phyloP scores from a whole-genome alignment of 2,888 invertebrate genomes.

The Rotaria socialis region DNA sequence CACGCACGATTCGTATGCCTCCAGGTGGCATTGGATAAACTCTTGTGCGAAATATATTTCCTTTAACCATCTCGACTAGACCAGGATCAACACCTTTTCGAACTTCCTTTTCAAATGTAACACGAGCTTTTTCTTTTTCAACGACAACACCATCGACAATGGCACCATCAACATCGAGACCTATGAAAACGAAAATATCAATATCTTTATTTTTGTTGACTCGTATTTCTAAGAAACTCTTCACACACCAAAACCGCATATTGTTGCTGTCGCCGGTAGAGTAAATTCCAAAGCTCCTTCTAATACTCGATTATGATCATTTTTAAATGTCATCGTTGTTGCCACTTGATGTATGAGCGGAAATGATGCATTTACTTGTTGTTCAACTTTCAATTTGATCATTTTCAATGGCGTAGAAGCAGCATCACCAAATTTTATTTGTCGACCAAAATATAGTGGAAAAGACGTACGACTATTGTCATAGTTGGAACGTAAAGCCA shows the following conservation, averaged over 20 bases:
- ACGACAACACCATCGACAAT: neutral
- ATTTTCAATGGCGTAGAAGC: too few species aligned
- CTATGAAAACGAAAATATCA: too few species aligned
- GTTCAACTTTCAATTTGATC: too few species aligned
- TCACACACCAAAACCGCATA: neutral
- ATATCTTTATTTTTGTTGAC: too few species aligned
- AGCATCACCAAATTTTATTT: too few species aligned
- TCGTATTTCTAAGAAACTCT: too few species aligned
- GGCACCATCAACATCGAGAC: neutral
- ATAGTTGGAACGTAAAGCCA: too few species aligned
- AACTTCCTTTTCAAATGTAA: constrained; percentile 33
- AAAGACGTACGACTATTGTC: too few species aligned
- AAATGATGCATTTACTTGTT: too few species aligned
- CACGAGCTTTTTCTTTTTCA: constrained; percentile 15
- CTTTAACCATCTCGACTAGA: neutral
- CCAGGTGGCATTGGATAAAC: neutral
- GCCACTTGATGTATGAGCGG: too few species aligned
- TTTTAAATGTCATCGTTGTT: neutral
- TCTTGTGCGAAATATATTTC: constrained; percentile 27
- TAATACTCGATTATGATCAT: neutral
- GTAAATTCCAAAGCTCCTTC: constrained; percentile 25
- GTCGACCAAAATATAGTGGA: too few species aligned
- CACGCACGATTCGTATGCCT: neutral
- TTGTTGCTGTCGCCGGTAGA: neutral
- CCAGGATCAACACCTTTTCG: constrained; percentile 28